Base-by-base conservation (phyloP, 2,888 invertebrate genomes). In the Drosophila neoperkinsi region DNA sequence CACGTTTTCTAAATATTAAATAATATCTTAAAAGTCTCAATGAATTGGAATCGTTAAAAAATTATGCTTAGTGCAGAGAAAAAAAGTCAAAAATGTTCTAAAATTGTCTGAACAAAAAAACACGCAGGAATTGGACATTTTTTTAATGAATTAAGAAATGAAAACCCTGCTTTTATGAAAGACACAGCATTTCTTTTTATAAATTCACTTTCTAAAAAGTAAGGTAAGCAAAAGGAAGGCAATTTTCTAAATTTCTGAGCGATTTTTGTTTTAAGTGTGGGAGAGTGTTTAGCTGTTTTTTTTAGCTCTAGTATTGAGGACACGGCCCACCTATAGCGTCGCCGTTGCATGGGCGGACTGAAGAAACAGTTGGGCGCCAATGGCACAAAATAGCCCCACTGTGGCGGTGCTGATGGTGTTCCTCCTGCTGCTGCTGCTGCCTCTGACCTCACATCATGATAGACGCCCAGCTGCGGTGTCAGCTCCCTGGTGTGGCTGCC, bases 321-420 rank as follows among this genome's bases (percentile, higher is more conserved):
- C 61, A 56, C 61, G 55, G 65, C 81, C 74, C 90, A 93, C 93
- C 93, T 93, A 78, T 75, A 82, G 56, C 81, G 79, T 59, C 91
- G 85, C 36, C 92, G 80, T 56, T 91, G 88, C 75, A 91, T 84
- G 13, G 93, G 93, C 10, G 93, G 93, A 90, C 93, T 93, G 57
- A 93, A 91, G 81, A 90, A 95, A 68, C 94, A 93, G 74, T 94
- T 94, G 34, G 92, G 88, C 65, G 92, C 83, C 66, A 93, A 81
- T 10, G 95, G 95, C 78, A 95, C 94, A 88, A 95, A 95, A 88
- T 95, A 95, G 1, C 95, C 95, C 80, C 95, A 91, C 85, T 95
- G 95, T 11, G 95, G 94, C 4, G 55, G 2, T 36, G 18, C 6
- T 28, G 28, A 9, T 53, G 91, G 77, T 46, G 72, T 60, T 60